Percentiles rank a stretch among this genome's conserved stretches.
Evolutionary conservation across 2,888 invertebrate genomes (phyloP).

Genomic region (Protodeltote pygarga): DNA sequence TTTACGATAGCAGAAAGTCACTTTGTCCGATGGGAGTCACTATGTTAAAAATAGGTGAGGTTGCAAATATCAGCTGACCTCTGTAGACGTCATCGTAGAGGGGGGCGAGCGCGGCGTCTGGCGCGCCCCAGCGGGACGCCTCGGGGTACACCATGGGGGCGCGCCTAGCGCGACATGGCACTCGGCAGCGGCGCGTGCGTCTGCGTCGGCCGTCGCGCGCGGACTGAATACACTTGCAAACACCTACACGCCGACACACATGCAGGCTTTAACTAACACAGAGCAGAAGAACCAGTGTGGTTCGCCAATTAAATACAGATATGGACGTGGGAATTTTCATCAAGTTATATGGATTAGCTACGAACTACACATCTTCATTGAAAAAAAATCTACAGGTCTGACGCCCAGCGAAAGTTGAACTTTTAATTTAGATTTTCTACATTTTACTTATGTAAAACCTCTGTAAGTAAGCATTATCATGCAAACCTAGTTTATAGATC

Average conservation of each 20-base stretch:
- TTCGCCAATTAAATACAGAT: conserved; percentile 15
- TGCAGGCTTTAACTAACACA: conserved; percentile 20
- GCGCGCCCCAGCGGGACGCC: conserved; percentile 87
- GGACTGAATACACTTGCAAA: conserved; percentile 63
- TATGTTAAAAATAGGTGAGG: conserved; percentile 51
- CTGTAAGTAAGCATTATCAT: too few relatives aligned
- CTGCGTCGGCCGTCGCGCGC: conserved; percentile 80
- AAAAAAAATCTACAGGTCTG: too few relatives aligned
- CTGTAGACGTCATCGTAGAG: conserved; percentile 89
- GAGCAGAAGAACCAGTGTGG: conserved; percentile 39
- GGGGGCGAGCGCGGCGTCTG: conserved; percentile 88
- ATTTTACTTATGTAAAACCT: too few relatives aligned
- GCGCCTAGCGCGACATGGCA: conserved; percentile 75
- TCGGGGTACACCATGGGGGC: conserved; percentile 88
- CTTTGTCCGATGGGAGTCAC: conserved; percentile 46
- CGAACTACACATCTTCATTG: too few relatives aligned
- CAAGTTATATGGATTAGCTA: too few relatives aligned
- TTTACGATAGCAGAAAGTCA: conserved; percentile 53
- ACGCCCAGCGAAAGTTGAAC: too few relatives aligned
- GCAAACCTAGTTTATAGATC: too few relatives aligned
- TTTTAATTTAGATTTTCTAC: too few relatives aligned
- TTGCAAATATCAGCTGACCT: conserved; percentile 85
- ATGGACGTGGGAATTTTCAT: too few relatives aligned
- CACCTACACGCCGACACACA: conserved; percentile 39
- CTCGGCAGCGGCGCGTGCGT: conserved; percentile 73